phyloP scores from a whole-genome alignment of 2,113 vertebrate genomes.

The zebrafish (Danio rerio) region GRCz12tu NC_133193.1:51954001-51954500 shows the following conservation, averaged over 20 bases:
- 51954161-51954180: conserved; percentile 61
- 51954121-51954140: conserved; percentile 50
- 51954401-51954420: too few species aligned
- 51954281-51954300: conserved; percentile 1
- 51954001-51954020: conserved; percentile 38
- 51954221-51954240: conserved; percentile 72
- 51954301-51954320: background rate
- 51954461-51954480: too few species aligned
- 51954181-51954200: conserved; percentile 73
- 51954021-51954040: conserved; percentile 43
- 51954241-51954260: conserved; percentile 72
- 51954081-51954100: conserved; percentile 25
- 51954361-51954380: too few species aligned
- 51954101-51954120: background rate
- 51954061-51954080: conserved; percentile 14
- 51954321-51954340: background rate
- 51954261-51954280: conserved; percentile 68
- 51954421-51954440: too few species aligned
- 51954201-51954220: conserved; percentile 70
- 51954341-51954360: background rate
- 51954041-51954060: conserved; percentile 45
- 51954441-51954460: too few species aligned
- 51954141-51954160: conserved; percentile 56
- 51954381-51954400: too few species aligned
- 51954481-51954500: too few species aligned